Conservation (phyloP, 2,888 invertebrate genomes). For the Notodonta dromedarius region DNA sequence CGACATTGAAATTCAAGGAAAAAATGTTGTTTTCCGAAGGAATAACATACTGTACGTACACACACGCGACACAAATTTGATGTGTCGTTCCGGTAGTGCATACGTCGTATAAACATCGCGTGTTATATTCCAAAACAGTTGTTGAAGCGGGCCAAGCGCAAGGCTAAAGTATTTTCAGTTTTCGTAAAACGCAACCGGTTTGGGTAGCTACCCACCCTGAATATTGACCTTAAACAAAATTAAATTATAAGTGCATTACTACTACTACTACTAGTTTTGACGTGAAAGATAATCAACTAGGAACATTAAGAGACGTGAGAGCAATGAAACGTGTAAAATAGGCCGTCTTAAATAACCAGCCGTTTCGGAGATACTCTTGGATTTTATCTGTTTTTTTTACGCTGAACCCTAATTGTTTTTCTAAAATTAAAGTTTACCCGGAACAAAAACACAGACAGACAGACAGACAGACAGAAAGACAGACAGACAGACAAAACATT, state of each 20-base stretch:
- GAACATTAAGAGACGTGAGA: neutral
- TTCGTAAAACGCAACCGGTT: conserved; percentile 36
- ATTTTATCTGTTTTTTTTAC: too few relatives aligned
- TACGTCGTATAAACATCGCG: conserved; percentile 12
- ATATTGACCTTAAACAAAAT: conserved; percentile 10
- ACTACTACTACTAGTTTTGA: conserved; percentile 1
- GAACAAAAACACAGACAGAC: too few relatives aligned
- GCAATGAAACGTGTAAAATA: neutral
- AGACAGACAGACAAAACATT: too few relatives aligned
- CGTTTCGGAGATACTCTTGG: too few relatives aligned
- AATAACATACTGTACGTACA: neutral
- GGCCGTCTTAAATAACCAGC: conserved; percentile 4
- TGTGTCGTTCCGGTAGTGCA: conserved; percentile 8
- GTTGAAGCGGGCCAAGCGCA: conserved; percentile 56
- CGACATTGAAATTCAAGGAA: too few relatives aligned
- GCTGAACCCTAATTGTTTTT: too few relatives aligned
- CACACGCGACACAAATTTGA: conserved; percentile 11
- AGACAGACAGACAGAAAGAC: too few relatives aligned
- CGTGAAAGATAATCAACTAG: neutral
- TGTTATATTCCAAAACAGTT: conserved; percentile 27
- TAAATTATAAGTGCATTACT: neutral
- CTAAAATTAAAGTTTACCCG: too few relatives aligned
- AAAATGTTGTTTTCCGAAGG: neutral
- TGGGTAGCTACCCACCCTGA: conserved; percentile 18
- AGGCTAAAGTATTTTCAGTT: conserved; percentile 55